Percentiles rank a stretch among this genome's conserved stretches.
phyloP scores from a whole-genome alignment of 2,888 invertebrate species.

The Himalopsyche tibetana region DNA sequence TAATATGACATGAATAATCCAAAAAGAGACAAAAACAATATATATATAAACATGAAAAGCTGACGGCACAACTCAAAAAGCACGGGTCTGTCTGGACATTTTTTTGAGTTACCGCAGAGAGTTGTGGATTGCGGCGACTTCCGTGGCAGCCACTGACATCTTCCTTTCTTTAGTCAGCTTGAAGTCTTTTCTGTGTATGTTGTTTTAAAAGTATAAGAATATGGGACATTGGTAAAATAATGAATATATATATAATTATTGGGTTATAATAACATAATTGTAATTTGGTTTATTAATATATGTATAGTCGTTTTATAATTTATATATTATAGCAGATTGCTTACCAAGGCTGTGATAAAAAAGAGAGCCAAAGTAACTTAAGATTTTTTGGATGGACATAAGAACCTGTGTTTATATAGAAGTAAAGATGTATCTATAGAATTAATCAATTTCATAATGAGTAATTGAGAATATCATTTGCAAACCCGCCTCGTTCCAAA shows the following conservation, averaged over 20 bases:
- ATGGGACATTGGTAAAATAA: constrained; percentile 3
- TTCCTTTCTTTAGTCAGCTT: constrained; percentile 55
- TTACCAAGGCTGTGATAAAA: no score
- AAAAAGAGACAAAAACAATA: constrained; percentile 6
- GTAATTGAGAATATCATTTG: no score
- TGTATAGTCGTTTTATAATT: no score
- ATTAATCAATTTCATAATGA: no score
- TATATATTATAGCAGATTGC: no score
- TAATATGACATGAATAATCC: background rate
- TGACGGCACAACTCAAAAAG: constrained; percentile 51
- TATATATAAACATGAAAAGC: background rate
- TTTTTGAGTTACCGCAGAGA: constrained; percentile 54
- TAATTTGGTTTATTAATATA: no score
- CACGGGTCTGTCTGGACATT: constrained; percentile 45
- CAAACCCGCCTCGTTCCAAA: no score
- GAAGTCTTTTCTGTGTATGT: constrained; percentile 47
- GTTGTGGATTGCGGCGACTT: constrained; percentile 75
- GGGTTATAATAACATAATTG: no score
- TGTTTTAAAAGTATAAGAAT: background rate
- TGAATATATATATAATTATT: no score
- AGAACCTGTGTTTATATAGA: no score
- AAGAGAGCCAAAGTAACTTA: no score
- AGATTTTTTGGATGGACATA: background rate
- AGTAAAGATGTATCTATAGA: no score
- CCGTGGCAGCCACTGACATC: constrained; percentile 73